Evolutionary conservation across 2,113 vertebrate genomes (phyloP), one percentile per base, ranked within the genome.

Genomic region (Phyllostomus hastatus): DNA sequence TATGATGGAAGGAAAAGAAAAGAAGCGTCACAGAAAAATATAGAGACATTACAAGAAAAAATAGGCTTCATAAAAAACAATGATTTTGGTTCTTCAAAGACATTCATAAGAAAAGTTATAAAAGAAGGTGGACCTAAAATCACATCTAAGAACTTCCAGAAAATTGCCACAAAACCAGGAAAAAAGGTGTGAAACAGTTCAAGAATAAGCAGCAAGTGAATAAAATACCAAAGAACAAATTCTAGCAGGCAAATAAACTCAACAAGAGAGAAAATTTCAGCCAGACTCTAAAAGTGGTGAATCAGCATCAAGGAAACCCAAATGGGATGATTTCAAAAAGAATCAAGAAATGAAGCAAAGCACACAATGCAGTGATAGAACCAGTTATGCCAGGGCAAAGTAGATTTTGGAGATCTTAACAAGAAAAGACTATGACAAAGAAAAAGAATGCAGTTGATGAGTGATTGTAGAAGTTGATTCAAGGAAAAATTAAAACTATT

Each of bases 381-480:
- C 98, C 96, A 99, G 99, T 97, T 99, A 99, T 35, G 95, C 97
- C 89, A 98, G 98, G 87, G 98, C 99, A 35, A 99, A 99, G 96
- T 98, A 99, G 95, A 98, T 99, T 94, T 99, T 99, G 99, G 99
- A 99, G 97, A 94, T 8, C 19, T 61, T 99, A 81, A 98, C 99
- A 98, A 98, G 98, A 76, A 33, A 48, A 76, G 28, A 48, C 73
- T 19, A 15, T 48, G 73, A 48, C 73, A 33, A 48, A 76, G 73
- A 48, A 76, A 76, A 48, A 33, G 12, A 46, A 8, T 19, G 28
- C 48, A 76, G 43, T 5, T 48, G 43, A 10, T 48, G 28, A 48
- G 43, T 15, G 4, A 48, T 48, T 48, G 73, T 2, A 10, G 73
- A 48, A 76, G 43, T 48, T 48, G 73, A 19, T 76, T 48, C 4